A percentile compares a stretch with the other conserved stretches of the same genome.
phyloP scores from a whole-genome alignment of 1,140 invertebrate genomes.

The Drosophila erecta region DNA sequence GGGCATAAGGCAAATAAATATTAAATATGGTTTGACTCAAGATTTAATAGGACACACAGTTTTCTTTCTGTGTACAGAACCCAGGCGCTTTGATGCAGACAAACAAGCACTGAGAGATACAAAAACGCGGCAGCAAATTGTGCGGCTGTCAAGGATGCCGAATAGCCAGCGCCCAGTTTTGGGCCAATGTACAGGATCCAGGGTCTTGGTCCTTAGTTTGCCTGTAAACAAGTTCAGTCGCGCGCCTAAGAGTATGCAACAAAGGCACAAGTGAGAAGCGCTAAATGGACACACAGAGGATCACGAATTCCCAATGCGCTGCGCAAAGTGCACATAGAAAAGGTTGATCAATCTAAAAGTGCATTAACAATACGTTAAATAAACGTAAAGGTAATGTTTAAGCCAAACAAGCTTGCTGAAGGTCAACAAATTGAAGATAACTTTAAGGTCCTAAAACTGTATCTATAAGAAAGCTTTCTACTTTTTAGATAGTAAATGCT shows the following conservation, averaged over 20 bases:
- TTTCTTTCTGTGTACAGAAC: constrained; percentile 2
- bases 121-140: constrained; percentile 74
- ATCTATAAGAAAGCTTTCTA: no score
- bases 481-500: no score
- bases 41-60: no score
- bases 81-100: constrained; percentile 20
- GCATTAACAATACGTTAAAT: no score
- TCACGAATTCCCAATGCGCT: constrained; percentile 4
- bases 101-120: constrained; percentile 67
- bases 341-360: no score
- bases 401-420: no score
- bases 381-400: no score
- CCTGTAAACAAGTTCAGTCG: constrained; percentile 67
- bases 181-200: constrained; percentile 29
- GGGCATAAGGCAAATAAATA: no score
- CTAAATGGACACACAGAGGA: neutral
- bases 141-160: constrained; percentile 65
- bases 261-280: constrained; percentile 42
- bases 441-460: no score
- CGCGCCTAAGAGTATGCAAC: constrained; percentile 71
- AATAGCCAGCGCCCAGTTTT: constrained; percentile 12
- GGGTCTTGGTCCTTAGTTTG: constrained; percentile 49
- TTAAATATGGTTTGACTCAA: no score
- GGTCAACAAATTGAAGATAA: no score
- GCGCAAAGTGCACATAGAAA: neutral